Evolutionary conservation across 2,797 vertebrate species (phyloP), one percentile per base, ranked within the genome.

Genomic region (Natrix natrix): DNA sequence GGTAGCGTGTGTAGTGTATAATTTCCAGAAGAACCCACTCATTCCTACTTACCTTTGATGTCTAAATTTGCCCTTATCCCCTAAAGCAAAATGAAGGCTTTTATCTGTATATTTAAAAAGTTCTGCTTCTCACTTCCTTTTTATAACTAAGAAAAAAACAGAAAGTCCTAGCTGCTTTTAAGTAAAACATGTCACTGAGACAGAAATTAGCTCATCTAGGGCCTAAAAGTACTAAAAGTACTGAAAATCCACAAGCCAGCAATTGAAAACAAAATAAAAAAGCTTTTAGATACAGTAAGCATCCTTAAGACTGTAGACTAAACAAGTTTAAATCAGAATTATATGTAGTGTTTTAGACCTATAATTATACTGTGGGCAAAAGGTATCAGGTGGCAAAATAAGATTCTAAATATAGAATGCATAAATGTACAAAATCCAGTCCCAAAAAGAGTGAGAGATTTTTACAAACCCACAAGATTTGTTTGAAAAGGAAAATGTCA

Each of bases 261-360:
- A 86, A 32, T 1, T 37, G n/a, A 26, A 92, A 90, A 86, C 66
- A 89, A 89, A 37, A 86, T 59, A 5, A 88, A 43, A 56, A 61
- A 63, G 2, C n/a, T 89, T 89, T 32, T 88, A 90, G n/a, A 59
- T 90, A n/a, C 7, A 60, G 59, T 60, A 89, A 52, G n/a, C 55
- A 87, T 26, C 22, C n/a, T 66, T 63, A 59, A 24, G 37, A 66
- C 6, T 90, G 83, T 26, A 93, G 83, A 48, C 52, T 93, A 93
- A 90, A 87, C 56, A 87, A 55, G 28, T 90, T 93, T 90, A 93
- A 89, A 60, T 60, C 59, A 83, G 87, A 54, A 37, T 90, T 93
- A 66, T 90, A 13, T 48, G 26, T 86, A 69, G 22, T 16, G 17
- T 69, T 59, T 87, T 32, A 87, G 5, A 61, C 22, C 52, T 87